Base-by-base conservation (phyloP, 2,888 invertebrate species). In the Amblyjoppa fuscipennis region DNA sequence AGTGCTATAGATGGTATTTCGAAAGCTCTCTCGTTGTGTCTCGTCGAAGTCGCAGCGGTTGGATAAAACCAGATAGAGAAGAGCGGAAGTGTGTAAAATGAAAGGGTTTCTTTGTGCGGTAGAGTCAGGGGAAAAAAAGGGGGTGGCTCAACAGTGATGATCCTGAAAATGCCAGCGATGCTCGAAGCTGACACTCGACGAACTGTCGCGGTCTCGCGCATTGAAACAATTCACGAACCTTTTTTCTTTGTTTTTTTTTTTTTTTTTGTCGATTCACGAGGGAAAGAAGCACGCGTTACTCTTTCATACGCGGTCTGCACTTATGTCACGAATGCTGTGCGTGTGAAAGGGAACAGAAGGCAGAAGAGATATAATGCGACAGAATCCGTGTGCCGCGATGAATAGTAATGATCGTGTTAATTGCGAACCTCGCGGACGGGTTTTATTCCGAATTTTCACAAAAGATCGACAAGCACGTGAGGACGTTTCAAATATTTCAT, bases 131-230 rank as follows among this genome's bases (percentile, higher is more conserved):
- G 34, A 38, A 41, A 68, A 77, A 68, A 25, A 56, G 41, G 56
- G 16, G 56, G 2, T 28, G 68, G 77, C 56, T 56, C 41, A 56
- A 77, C 53, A 38, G 68, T 77, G 68, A 77, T 77, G 53, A 77
- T 69, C 66, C 68, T 53, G 68, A 56, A 77, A 77, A 77, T 77
- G 25, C 53, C 56, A 77, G 56, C 68, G n/a, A 76, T 41, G 56
- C 34, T 64, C 49, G 45, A 49, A 51, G 16, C 41, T 16, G 38
- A 34, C 73, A 25, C 61, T 76, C 66, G 31, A 75, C 28, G 20
- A 53, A 76, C 49, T 11, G 31, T 53, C 66, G 64, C 51, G 53
- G 28, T 3, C 20, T 56, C 45, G 16, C 49, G 64, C 64, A 51
- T 51, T 59, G 13, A 74, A 74, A 74, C 69, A 69, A 64, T 51